Percentiles rank a stretch among this genome's conserved stretches.
These are phyloP conservation scores for Diloba caeruleocephala DNA, from an alignment of 2,888 invertebrate genomes.

Conservation along the genomic window DNA sequence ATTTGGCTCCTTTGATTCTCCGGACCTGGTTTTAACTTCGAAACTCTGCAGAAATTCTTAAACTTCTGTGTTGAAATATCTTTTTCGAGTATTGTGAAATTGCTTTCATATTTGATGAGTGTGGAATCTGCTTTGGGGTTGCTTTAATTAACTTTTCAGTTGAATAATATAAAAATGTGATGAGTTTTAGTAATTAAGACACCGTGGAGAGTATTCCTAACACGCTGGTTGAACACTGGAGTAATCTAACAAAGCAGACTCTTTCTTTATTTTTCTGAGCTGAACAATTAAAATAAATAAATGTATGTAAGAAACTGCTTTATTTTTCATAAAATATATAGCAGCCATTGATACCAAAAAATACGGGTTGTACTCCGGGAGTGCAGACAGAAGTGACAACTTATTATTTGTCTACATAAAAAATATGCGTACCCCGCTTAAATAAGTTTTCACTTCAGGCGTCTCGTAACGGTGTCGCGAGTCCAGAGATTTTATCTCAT, in stretches of 20 bases:
- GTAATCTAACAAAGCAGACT: neutral
- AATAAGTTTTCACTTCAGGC: too few species aligned
- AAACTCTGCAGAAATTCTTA: constrained; percentile 40
- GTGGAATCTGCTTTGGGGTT: constrained; percentile 23
- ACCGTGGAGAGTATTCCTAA: neutral
- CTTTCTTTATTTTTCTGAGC: neutral
- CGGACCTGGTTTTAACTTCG: constrained; percentile 30
- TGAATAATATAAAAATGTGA: too few species aligned
- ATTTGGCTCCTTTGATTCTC: constrained; percentile 55
- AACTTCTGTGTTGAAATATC: constrained; percentile 35
- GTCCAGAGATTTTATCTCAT: too few species aligned
- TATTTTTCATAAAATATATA: too few species aligned
- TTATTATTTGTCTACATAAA: too few species aligned
- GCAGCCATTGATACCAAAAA: too few species aligned
- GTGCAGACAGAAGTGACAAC: too few species aligned
- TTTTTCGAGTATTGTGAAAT: constrained; percentile 33
- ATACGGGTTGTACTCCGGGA: too few species aligned
- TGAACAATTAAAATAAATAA: neutral
- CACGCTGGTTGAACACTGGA: neutral
- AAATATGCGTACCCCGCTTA: too few species aligned
- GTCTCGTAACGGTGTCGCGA: too few species aligned
- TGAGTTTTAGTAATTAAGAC: constrained; percentile 2
- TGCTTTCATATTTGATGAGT: constrained; percentile 47
- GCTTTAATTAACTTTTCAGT: constrained; percentile 38
- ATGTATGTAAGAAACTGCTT: too few species aligned